A percentile compares a stretch with the other conserved stretches of the same genome.
Conservation (phyloP, 2,797 vertebrate genomes). For the Myoxocephalus aenaeus region DNA sequence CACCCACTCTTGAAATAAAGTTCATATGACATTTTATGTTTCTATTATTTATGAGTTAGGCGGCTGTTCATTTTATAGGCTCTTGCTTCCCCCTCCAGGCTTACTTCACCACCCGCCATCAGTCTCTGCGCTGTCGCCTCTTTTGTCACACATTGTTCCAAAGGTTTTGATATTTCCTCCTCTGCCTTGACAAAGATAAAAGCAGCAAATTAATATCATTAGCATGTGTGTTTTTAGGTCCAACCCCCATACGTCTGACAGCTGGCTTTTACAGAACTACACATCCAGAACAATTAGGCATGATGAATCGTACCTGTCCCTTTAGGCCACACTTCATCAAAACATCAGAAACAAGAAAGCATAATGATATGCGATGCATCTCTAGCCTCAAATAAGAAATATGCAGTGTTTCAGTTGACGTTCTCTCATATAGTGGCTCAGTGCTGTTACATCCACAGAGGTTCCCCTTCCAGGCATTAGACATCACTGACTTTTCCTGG, state of each 20-base stretch:
- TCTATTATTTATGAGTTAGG: slow-evolving; percentile 86
- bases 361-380: slow-evolving; percentile 64
- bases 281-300: slow-evolving; percentile 73
- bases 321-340: slow-evolving; percentile 72
- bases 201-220: slow-evolving; percentile 76
- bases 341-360: slow-evolving; percentile 73
- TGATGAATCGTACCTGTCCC: slow-evolving; percentile 75
- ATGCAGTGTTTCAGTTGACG: slow-evolving; percentile 38
- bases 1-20: slow-evolving; percentile 85
- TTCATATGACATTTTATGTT: slow-evolving; percentile 87
- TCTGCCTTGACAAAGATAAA: slow-evolving; percentile 76
- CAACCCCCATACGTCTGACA: slow-evolving; percentile 56
- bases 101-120: slow-evolving; percentile 78
- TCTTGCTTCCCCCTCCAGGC: slow-evolving; percentile 73
- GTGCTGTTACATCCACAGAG: slow-evolving; percentile 12
- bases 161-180: slow-evolving; percentile 73
- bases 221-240: slow-evolving; percentile 67
- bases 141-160: slow-evolving; percentile 73
- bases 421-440: slow-evolving; percentile 25
- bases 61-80: slow-evolving; percentile 82
- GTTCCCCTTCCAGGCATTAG: slow-evolving; percentile 10
- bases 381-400: slow-evolving; percentile 50
- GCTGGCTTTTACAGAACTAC: slow-evolving; percentile 62
- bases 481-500: slow-evolving; percentile 33
- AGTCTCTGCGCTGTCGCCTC: slow-evolving; percentile 70